Evolutionary conservation across 2,888 invertebrate species (phyloP).

Genomic region (Brachynemurus nebulosus): DNA sequence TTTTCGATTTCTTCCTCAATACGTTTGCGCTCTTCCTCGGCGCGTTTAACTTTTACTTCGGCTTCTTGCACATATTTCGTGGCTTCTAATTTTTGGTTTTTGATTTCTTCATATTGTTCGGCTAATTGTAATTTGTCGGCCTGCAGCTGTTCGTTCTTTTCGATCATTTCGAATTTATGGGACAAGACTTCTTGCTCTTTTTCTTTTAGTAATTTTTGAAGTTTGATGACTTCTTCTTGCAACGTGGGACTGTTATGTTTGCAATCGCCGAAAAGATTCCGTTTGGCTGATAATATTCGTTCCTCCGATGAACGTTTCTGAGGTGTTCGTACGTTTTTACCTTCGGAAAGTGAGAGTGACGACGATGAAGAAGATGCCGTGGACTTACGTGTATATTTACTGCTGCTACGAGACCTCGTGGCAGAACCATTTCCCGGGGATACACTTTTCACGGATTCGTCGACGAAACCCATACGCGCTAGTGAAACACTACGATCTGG

Average conservation of each 20-base stretch:
- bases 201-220: slow-evolving; percentile 31
- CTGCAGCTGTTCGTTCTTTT: slow-evolving; percentile 20
- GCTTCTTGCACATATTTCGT: slow-evolving; percentile 17
- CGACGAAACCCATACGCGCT: slow-evolving; percentile 59
- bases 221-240: slow-evolving; percentile 31
- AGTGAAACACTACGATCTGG: slow-evolving; percentile 70
- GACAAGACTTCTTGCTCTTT: slow-evolving; percentile 31
- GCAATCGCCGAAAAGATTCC: slow-evolving; percentile 13
- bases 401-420: slow-evolving; percentile 26
- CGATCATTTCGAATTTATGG: slow-evolving; percentile 15
- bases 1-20: slow-evolving; percentile 5
- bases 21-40: slow-evolving; percentile 18
- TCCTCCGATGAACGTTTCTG: slow-evolving; percentile 18
- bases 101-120: slow-evolving; percentile 17
- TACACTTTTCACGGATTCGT: slow-evolving; percentile 32
- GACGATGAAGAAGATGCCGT: not conserved
- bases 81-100: slow-evolving; percentile 18
- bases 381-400: slow-evolving; percentile 6
- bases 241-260: slow-evolving; percentile 24
- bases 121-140: slow-evolving; percentile 18
- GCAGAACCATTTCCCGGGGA: slow-evolving; percentile 26
- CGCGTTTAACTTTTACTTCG: slow-evolving; percentile 14
- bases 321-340: slow-evolving; percentile 14
- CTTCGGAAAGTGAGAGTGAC: not conserved
- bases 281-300: not conserved